Percentiles rank a stretch among this genome's conserved stretches.
These are phyloP conservation scores for Malacoctenus gilli DNA, from an alignment of 2,797 vertebrate species.

Conservation along the genomic window DNA sequence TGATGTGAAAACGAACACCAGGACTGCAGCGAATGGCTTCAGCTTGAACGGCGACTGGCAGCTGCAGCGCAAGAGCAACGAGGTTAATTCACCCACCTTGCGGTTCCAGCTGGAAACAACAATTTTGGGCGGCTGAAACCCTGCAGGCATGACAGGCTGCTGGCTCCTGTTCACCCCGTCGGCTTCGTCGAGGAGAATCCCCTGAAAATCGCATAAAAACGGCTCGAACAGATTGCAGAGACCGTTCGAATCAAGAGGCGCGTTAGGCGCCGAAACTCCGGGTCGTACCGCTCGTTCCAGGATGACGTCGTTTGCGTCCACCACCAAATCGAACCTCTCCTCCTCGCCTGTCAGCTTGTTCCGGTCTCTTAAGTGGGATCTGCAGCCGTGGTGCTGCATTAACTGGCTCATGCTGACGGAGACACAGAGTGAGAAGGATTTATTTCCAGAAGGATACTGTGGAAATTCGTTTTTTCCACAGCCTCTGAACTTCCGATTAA, in stretches of 20 bases:
- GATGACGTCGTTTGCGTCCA: constrained; percentile 93
- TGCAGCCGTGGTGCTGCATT: constrained; percentile 94
- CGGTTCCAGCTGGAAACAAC: constrained; percentile 98
- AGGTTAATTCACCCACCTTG: constrained; percentile 82
- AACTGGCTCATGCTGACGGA: constrained; percentile 90
- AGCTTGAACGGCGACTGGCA: constrained; percentile 21
- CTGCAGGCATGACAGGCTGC: constrained; percentile 91
- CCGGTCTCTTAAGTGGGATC: constrained; percentile 83
- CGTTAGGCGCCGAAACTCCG: neutral
- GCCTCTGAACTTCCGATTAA: too few relatives aligned
- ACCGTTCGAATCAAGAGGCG: neutral
- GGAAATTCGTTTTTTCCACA: too few relatives aligned
- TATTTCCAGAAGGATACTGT: neutral
- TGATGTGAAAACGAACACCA: neutral
- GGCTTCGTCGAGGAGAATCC: constrained; percentile 93
- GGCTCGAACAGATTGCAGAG: too few relatives aligned
- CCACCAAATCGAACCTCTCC: constrained; percentile 92
- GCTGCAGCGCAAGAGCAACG: neutral
- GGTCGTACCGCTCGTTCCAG: constrained; percentile 92
- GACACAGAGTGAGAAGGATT: neutral
- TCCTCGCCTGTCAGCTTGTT: constrained; percentile 89
- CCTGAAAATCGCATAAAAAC: too few relatives aligned
- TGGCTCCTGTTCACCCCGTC: constrained; percentile 91
- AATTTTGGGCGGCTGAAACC: constrained; percentile 90
- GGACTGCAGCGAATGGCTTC: neutral